Base-by-base conservation (phyloP, 2,797 vertebrate species). In the Cossypha heuglini region DNA sequence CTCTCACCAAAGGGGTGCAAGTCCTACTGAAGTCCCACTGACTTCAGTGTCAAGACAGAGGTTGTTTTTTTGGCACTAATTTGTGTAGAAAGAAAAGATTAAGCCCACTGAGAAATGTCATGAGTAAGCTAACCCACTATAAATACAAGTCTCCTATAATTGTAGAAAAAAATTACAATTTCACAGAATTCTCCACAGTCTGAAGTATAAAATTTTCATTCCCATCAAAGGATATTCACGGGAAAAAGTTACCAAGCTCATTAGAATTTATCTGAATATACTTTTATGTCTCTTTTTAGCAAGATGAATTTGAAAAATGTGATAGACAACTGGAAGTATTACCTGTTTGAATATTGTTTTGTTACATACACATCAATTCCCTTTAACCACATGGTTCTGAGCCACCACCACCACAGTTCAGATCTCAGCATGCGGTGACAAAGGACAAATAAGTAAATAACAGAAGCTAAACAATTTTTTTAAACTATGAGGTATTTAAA, bases 271-370 rank as follows among this genome's bases (percentile, higher is more conserved):
- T 61, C 15, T 64, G 55, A 48, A 31, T 22, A 33, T 28, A 49
- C 2, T 37, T 95, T 16, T 24, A 31, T 57, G 14, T 64, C 22
- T 61, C 8, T 52, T 71, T 76, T 67, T 55, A 68, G 4, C 22
- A 87, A 58, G 17, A 43, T 0, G 1, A 64, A 52, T 21, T 59
- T 0, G 0, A 33, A 31, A 58, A 45, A 25, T 74, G 14, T 37
- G 45, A 45, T 64, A 64, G 71, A 54, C 12, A 42, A 43, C 28
- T 88, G 24, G 69, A 73, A 74, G 28, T 37, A 9, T 38, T 63
- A 11, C 3, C 8, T 61, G 63, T 84, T 63, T 74, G 20, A 75
- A 57, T 81, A 57, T 16, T 25, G 1, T 63, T 94, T 88, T 79
- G 14, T 12, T 52, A 10, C 48, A 15, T 58, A 54, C 13, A 13